Conservation (phyloP, 2,113 vertebrate genomes). For the Corythornis madagascariensis region DNA sequence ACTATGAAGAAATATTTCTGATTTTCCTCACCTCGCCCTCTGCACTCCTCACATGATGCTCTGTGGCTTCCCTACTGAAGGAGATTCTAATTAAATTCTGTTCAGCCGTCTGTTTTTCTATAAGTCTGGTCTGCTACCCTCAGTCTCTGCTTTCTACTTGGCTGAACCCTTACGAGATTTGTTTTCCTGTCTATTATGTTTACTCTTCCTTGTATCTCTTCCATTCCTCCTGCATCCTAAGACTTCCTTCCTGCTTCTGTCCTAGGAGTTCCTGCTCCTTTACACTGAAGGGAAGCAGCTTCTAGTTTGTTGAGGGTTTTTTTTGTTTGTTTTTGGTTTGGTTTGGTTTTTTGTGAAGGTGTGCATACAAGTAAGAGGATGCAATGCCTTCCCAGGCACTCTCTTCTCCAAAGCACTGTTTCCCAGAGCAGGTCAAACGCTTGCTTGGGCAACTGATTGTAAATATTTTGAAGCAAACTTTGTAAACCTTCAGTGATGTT, state of each 20-base stretch:
- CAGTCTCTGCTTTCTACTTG: neutral
- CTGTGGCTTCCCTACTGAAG: neutral
- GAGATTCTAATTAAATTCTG: neutral
- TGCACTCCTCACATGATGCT: neutral
- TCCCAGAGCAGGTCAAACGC: neutral
- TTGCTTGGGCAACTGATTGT: neutral
- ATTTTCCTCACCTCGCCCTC: neutral
- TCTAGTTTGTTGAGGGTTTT: neutral
- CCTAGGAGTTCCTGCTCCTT: neutral
- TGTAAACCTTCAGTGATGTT: neutral
- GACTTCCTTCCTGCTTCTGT: neutral
- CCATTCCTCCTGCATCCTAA: neutral
- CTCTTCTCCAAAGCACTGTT: neutral
- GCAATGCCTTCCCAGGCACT: neutral
- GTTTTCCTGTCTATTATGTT: neutral
- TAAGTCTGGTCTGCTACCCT: neutral
- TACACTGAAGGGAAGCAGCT: neutral
- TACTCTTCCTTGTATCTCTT: neutral
- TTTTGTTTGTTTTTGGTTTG: no score
- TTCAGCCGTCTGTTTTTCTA: neutral
- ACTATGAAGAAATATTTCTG: neutral
- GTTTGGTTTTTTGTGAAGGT: neutral
- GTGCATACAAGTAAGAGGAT: neutral
- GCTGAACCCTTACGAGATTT: neutral
- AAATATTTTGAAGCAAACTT: neutral